phyloP scores from a whole-genome alignment of 1,140 invertebrate genomes.

The Campodea augens region DNA sequence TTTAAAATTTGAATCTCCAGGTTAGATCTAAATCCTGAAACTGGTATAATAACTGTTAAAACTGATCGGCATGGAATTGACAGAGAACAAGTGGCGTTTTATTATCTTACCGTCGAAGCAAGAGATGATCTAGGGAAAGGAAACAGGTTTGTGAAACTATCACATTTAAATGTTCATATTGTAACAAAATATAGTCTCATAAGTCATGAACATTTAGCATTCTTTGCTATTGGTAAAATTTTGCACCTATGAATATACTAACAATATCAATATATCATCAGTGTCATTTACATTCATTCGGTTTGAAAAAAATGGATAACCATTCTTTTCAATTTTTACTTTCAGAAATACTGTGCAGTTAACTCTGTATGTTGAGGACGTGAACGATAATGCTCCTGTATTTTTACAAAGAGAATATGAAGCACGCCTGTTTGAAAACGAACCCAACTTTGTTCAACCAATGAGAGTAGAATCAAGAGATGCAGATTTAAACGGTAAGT shows the following conservation, averaged over 20 bases:
- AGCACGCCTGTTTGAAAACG: slow-evolving; percentile 61
- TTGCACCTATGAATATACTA: neutral
- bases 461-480: slow-evolving; percentile 61
- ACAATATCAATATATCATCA: neutral
- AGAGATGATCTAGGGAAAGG: slow-evolving; percentile 69
- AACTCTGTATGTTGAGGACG: slow-evolving; percentile 65
- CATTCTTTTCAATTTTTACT: slow-evolving; percentile 7
- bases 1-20: too few relatives aligned
- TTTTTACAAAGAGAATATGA: slow-evolving; percentile 69
- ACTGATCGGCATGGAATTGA: slow-evolving; percentile 57
- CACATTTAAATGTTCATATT: too few relatives aligned
- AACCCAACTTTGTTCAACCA: slow-evolving; percentile 50
- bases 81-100: slow-evolving; percentile 61
- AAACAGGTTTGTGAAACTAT: too few relatives aligned
- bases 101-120: slow-evolving; percentile 81
- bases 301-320: neutral
- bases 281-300: neutral
- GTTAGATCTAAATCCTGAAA: slow-evolving; percentile 54
- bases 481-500: slow-evolving; percentile 59
- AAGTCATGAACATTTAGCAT: too few relatives aligned
- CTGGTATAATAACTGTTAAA: slow-evolving; percentile 65
- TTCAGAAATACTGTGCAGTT: slow-evolving; percentile 60
- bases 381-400: slow-evolving; percentile 68
- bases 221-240: too few relatives aligned
- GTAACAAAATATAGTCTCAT: too few relatives aligned